Evolutionary conservation across 2,797 vertebrate genomes (phyloP).

Genomic region (Fistularia tabacaria): DNA sequence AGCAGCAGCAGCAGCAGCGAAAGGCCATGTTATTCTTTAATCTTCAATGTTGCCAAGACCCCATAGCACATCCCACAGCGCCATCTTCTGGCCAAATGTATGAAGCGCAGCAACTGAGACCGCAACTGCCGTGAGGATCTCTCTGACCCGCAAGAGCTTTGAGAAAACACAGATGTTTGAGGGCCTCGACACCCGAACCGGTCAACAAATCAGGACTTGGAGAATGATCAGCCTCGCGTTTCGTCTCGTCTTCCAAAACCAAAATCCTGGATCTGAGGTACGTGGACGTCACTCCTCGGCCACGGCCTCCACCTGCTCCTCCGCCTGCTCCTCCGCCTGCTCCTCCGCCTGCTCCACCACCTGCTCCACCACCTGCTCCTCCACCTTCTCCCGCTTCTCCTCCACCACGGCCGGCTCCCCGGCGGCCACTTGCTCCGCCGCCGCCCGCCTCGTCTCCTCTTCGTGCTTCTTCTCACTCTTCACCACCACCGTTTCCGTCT

Average conservation of each 20-base stretch:
- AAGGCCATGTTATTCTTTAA: conserved; percentile 3
- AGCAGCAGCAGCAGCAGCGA: no score
- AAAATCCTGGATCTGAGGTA: conserved; percentile 4
- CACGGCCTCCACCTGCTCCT: conserved; percentile 34
- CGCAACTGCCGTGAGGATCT: not conserved
- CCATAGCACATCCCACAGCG: conserved; percentile 18
- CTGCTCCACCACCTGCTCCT: conserved; percentile 29
- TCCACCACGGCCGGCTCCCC: not conserved
- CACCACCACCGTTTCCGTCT: conserved; percentile 48
- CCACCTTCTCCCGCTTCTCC: conserved; percentile 15
- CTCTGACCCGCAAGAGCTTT: no score
- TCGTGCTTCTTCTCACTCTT: conserved; percentile 28
- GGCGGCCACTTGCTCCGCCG: conserved; percentile 1
- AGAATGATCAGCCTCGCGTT: not conserved
- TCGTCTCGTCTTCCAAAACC: conserved; percentile 18
- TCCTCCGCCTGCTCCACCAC: conserved; percentile 4
- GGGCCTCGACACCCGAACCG: no score
- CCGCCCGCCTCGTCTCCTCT: conserved; percentile 8
- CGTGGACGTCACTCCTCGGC: conserved; percentile 36
- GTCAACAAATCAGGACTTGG: no score
- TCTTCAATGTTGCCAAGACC: conserved; percentile 44
- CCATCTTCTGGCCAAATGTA: conserved; percentile 33
- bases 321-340: conserved; percentile 22
- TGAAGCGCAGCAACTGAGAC: conserved; percentile 6
- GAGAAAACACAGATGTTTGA: no score